These are phyloP conservation scores for Zaprionus nigranus DNA, from an alignment of 1,140 invertebrate genomes.

Conservation along the genomic window DNA sequence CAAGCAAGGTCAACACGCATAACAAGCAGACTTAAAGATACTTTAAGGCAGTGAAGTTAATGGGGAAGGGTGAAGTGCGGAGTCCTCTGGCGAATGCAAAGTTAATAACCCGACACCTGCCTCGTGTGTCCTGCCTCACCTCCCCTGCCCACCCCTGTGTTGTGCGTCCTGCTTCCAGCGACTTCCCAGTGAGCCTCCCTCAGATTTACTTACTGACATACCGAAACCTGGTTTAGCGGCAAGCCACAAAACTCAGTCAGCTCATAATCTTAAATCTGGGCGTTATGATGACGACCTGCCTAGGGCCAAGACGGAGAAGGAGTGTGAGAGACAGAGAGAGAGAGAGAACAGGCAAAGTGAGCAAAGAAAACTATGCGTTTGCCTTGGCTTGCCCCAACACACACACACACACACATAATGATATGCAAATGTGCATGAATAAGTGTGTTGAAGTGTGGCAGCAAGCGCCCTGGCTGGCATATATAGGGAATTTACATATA, in stretches of 20 bases:
- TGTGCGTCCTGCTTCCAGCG: slow-evolving; percentile 47
- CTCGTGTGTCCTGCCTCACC: slow-evolving; percentile 19
- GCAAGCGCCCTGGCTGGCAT: slow-evolving; percentile 43
- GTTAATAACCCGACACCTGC: slow-evolving; percentile 72
- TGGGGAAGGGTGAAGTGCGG: background rate
- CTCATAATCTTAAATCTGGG: slow-evolving; percentile 81
- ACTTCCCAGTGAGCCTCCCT: slow-evolving; percentile 24
- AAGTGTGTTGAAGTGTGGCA: slow-evolving; percentile 72
- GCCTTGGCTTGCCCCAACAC: slow-evolving; percentile 50
- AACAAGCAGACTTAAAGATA: slow-evolving; percentile 5
- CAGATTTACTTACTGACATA: slow-evolving; percentile 76
- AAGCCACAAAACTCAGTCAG: slow-evolving; percentile 73
- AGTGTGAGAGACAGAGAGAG: background rate
- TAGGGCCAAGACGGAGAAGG: background rate
- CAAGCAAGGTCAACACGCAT: background rate
- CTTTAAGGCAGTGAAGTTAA: background rate
- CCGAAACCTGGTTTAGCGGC: slow-evolving; percentile 53
- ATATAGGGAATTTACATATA: slow-evolving; percentile 35
- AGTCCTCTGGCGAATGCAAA: slow-evolving; percentile 44
- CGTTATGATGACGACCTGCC: slow-evolving; percentile 61
- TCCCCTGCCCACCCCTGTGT: background rate
- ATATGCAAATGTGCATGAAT: slow-evolving; percentile 80
- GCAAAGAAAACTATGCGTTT: slow-evolving; percentile 48
- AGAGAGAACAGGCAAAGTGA: slow-evolving; percentile 11
- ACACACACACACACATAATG: slow-evolving; percentile 55